Percentiles rank a stretch among this genome's conserved stretches.
phyloP scores from a whole-genome alignment of 2,888 invertebrate genomes.

The Diaperis boleti region DNA sequence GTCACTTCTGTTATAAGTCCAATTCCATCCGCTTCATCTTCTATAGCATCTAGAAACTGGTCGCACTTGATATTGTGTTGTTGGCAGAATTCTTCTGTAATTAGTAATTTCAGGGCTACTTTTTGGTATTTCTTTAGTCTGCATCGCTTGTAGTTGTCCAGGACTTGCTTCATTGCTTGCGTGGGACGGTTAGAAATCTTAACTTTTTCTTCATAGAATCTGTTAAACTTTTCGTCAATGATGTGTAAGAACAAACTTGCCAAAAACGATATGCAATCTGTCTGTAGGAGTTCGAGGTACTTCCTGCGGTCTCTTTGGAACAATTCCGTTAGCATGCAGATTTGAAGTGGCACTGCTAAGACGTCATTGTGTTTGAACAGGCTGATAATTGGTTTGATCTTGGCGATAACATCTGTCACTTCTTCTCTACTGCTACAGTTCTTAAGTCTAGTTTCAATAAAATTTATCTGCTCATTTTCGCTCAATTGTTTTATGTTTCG shows the following conservation, averaged over 20 bases:
- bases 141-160: background rate
- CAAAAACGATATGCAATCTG: background rate
- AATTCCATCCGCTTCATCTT: background rate
- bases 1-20: conserved; percentile 18
- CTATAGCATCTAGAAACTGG: conserved; percentile 1
- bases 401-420: conserved; percentile 9
- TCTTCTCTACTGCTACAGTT: background rate
- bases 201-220: background rate
- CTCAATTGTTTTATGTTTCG: conserved; percentile 7
- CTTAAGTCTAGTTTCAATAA: conserved; percentile 7
- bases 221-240: conserved; percentile 1
- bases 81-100: conserved; percentile 2
- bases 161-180: background rate
- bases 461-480: conserved; percentile 6
- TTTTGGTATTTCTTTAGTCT: conserved; percentile 5
- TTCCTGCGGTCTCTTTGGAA: conserved; percentile 14
- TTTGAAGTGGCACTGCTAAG: conserved; percentile 16
- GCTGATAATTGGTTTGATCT: background rate
- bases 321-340: conserved; percentile 25
- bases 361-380: conserved; percentile 6
- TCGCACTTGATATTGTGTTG: conserved; percentile 5
- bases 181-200: background rate
- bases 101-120: background rate
- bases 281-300: background rate
- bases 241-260: background rate